A percentile compares a stretch with the other conserved stretches of the same genome.
These are phyloP conservation scores for Oplegnathus fasciatus DNA, from an alignment of 2,113 vertebrate species.

Conservation along the genomic window DNA sequence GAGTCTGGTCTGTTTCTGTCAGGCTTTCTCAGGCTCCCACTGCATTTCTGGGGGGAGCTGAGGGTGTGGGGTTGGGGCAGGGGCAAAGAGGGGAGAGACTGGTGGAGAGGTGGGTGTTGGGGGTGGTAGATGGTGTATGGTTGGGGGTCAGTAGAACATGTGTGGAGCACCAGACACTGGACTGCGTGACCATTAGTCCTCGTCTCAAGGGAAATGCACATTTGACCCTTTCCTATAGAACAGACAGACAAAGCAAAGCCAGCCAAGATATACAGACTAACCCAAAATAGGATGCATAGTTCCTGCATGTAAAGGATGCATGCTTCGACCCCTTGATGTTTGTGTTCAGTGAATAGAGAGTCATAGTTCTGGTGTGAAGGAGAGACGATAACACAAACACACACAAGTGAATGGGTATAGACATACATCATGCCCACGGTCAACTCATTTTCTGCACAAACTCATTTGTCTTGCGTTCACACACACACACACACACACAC, in stretches of 20 bases:
- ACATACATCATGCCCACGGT: constrained; percentile 23
- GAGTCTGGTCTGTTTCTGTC: constrained; percentile 56
- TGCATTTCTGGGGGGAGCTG: constrained; percentile 38
- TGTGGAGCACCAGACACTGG: constrained; percentile 25
- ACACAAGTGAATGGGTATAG: neutral
- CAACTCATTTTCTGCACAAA: constrained; percentile 17
- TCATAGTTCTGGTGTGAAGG: constrained; percentile 19
- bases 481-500: constrained; percentile 35
- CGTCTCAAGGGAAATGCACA: constrained; percentile 44
- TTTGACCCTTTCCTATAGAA: constrained; percentile 44
- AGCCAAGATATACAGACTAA: constrained; percentile 31
- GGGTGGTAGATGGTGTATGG: constrained; percentile 31
- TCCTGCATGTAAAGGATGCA: constrained; percentile 21
- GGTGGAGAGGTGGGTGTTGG: constrained; percentile 19
- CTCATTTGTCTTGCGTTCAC: constrained; percentile 8
- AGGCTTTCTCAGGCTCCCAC: constrained; percentile 69
- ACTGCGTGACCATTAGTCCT: constrained; percentile 28
- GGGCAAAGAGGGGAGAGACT: constrained; percentile 8
- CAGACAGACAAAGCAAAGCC: constrained; percentile 24
- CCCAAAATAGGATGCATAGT: constrained; percentile 20
- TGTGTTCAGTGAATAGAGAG: constrained; percentile 22
- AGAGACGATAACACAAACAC: constrained; percentile 12
- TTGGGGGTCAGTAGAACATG: constrained; percentile 46
- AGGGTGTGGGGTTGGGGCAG: neutral
- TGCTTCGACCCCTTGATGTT: constrained; percentile 25